Conservation (phyloP, 1,140 invertebrate genomes). For the Drosophila rufa region DNA sequence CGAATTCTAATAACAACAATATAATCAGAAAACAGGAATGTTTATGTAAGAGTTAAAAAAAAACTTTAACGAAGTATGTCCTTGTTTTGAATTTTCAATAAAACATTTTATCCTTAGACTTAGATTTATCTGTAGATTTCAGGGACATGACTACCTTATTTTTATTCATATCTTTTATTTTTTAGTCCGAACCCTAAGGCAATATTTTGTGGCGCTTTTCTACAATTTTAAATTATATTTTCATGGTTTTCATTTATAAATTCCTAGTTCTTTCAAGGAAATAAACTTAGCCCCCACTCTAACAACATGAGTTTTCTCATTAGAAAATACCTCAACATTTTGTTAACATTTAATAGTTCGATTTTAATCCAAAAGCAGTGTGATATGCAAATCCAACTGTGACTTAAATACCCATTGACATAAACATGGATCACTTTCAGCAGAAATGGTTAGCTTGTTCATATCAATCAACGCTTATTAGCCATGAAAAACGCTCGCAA, state of each 20-base stretch:
- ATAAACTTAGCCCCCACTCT: too few relatives aligned
- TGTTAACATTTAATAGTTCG: slow-evolving; percentile 55
- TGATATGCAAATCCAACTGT: slow-evolving; percentile 12
- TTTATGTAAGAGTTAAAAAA: too few relatives aligned
- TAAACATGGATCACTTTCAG: slow-evolving; percentile 46
- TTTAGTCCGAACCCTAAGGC: too few relatives aligned
- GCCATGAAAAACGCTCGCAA: slow-evolving; percentile 37
- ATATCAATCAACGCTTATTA: slow-evolving; percentile 54
- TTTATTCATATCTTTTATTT: neutral
- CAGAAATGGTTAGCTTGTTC: slow-evolving; percentile 21
- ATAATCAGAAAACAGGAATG: neutral
- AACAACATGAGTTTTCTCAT: too few relatives aligned
- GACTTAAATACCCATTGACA: slow-evolving; percentile 37
- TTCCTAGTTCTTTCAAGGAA: too few relatives aligned
- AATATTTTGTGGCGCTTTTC: neutral
- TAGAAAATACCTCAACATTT: slow-evolving; percentile 15
- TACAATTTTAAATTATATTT: neutral
- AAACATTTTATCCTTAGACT: too few relatives aligned
- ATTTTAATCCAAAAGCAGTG: neutral
- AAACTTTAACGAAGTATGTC: too few relatives aligned
- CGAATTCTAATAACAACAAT: too few relatives aligned
- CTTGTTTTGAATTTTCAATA: too few relatives aligned
- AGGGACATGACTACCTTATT: too few relatives aligned
- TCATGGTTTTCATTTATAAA: too few relatives aligned
- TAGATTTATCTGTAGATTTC: too few relatives aligned